Evolutionary conservation across 1,140 invertebrate species (phyloP), one percentile per base, ranked within the genome.

Genomic region (Aricia agestis): DNA sequence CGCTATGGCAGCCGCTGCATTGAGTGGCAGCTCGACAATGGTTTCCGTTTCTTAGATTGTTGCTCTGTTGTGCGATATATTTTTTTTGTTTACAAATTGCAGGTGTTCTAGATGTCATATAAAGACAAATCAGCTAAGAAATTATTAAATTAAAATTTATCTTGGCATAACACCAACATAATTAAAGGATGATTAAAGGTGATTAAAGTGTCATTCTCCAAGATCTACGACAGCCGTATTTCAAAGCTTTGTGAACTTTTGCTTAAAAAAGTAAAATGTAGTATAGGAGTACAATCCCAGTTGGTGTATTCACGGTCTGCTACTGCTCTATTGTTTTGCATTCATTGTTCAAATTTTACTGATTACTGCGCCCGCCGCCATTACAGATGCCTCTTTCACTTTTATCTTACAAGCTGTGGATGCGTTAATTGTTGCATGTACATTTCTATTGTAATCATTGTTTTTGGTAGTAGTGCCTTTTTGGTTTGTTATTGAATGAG

Each of bases 1-100:
- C 76, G 72, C 69, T 70, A n/a, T 68, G 72, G 74, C 41, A 77
- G 71, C 11, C 72, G 57, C 13, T 75, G 69, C 71, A 74, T 74
- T 78, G 71, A 77, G 42, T 72, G 71, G 66, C 69, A 68, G 67
- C 67, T 59, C 36, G 68, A 59, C 52, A 59, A 32, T 69, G 57
- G 32, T 63, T 63, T 59, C 18, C 17, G 59, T 18, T 63, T 63
- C 59, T 63, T 63, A 31, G 17, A 63, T 63, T 63, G 18, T 13
- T 7, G 10, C 19, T 63, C 17, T 11, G 59, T 31, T 36, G 31
- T 31, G 31, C 9, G 4, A 17, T 69, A 17, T 69, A 10, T 68
- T 68, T 68, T 19, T 25, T 66, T 32, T 32, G 1, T 36, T 41
- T 17, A 32, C n/a, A 18, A 6, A 36, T 36, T 18, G 36, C 18